Base-by-base conservation (phyloP, 1,140 invertebrate species). In the Cheumatopsyche charites region DNA sequence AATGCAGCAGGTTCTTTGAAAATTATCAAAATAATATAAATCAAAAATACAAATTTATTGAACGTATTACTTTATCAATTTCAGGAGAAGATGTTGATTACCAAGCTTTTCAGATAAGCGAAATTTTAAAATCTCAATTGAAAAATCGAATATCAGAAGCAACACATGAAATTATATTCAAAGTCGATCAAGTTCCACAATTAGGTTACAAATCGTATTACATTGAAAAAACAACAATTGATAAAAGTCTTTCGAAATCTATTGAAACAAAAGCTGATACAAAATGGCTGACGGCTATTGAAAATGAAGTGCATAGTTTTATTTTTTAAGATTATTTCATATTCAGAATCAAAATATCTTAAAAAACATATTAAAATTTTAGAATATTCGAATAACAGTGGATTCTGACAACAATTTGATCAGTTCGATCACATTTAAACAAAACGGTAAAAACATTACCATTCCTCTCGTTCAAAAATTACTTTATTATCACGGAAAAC, bases 401-500 rank as follows among this genome's bases (percentile, higher is more conserved):
- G 72, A 76, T 29, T 13, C 52, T 29, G 0, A 17, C 17, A 73
- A 72, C n/a, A 72, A 72, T 5, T 65, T 69, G 29, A 41, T 76
- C 21, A 72, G 58, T 41, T 45, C 23, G 6, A 15, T 75, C 1
- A 65, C 52, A 19, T 17, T 94, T 61, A 83, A 87, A 36, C 66
- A 87, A 41, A 67, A 82, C 21, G 82, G 87, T 76, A 82, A 72
- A 45, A 11, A 52, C 11, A 55, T n/a, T 76, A 4, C 80, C 79
- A 41, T 73, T 1, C 74, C 78, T 12, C 61, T 94, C 0, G 80
- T 80, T 0, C 94, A 97, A 79, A 87, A 89, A 15, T 91, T 94
- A 77, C 84, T 88, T 43, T 94, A 89, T 78, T 98, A 97, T 79
- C 80, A 87, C 70, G 90, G 87, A 11, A 86, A 86, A 47, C 77